These are phyloP conservation scores for Lucifuga dentata DNA, from an alignment of 2,113 vertebrate genomes.

Conservation along the genomic window DNA sequence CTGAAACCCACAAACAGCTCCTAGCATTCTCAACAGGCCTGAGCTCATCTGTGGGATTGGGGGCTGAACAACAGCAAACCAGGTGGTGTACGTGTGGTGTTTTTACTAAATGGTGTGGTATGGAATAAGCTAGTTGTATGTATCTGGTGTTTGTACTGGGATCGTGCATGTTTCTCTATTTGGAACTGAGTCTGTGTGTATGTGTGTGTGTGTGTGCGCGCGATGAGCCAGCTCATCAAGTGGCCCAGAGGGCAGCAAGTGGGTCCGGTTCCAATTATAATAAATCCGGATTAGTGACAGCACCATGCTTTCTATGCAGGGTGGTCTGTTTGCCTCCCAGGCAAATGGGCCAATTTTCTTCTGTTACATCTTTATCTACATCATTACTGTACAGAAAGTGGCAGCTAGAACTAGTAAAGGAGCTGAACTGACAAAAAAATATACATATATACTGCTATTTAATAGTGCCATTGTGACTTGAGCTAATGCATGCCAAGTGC, in stretches of 20 bases:
- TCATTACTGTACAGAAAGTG: too few species aligned
- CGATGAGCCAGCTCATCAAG: slow-evolving; percentile 53
- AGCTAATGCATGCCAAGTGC: too few species aligned
- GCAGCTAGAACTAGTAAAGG: too few species aligned
- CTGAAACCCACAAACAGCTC: slow-evolving; percentile 72
- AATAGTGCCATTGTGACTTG: too few species aligned
- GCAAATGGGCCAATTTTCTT: slow-evolving; percentile 33
- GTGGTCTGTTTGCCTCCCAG: slow-evolving; percentile 29
- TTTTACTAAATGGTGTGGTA: slow-evolving; percentile 30
- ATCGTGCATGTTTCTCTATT: slow-evolving; percentile 9
- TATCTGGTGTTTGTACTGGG: slow-evolving; percentile 5
- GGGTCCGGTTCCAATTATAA: slow-evolving; percentile 38
- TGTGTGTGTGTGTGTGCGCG: slow-evolving; percentile 14
- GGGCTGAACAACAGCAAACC: slow-evolving; percentile 50
- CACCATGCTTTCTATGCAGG: slow-evolving; percentile 32
- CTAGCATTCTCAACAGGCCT: slow-evolving; percentile 61
- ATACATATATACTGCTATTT: too few species aligned
- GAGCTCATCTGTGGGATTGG: slow-evolving; percentile 68
- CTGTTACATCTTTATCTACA: too few species aligned
- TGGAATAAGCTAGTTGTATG: slow-evolving; percentile 27
- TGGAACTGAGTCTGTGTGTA: slow-evolving; percentile 12
- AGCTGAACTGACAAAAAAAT: too few species aligned
- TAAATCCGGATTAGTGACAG: slow-evolving; percentile 68
- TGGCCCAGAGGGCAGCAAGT: slow-evolving; percentile 27
- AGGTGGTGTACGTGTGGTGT: slow-evolving; percentile 50